Conservation (phyloP, 2,797 vertebrate genomes). For the Schizopygopsis pylzovi region DNA sequence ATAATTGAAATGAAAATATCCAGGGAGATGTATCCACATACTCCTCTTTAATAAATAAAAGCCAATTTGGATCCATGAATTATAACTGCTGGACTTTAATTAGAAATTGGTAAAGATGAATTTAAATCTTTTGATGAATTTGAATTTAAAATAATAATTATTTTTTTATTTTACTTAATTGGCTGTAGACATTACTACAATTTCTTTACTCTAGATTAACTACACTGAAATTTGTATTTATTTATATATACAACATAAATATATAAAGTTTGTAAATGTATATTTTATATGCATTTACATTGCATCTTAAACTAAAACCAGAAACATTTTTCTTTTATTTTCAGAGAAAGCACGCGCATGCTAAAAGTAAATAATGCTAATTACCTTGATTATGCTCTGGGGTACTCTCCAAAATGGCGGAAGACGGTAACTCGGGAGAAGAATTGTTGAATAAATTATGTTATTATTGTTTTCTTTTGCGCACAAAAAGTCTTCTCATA, state of each 20-base stretch:
- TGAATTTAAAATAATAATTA: neutral
- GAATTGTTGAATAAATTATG: too few species aligned
- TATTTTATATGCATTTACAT: neutral
- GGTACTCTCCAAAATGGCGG: too few species aligned
- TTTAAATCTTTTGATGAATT: constrained; percentile 10
- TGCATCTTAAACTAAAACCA: too few species aligned
- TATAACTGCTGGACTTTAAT: constrained; percentile 11
- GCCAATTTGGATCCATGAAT: neutral
- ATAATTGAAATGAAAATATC: constrained; percentile 1
- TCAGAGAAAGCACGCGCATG: too few species aligned
- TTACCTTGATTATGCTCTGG: too few species aligned
- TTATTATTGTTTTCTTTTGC: too few species aligned
- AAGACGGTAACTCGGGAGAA: too few species aligned
- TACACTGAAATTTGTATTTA: neutral
- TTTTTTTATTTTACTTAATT: neutral
- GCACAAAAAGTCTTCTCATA: too few species aligned
- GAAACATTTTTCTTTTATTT: too few species aligned
- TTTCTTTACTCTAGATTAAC: neutral
- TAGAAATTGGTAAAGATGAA: neutral
- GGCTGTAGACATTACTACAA: neutral
- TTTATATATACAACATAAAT: too few species aligned
- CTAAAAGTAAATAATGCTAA: too few species aligned
- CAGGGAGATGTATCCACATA: constrained; percentile 4
- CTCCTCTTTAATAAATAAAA: constrained; percentile 24
- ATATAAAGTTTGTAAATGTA: neutral